Evolutionary conservation across 2,113 vertebrate genomes (phyloP).

Genomic region (Setophaga petechia): DNA sequence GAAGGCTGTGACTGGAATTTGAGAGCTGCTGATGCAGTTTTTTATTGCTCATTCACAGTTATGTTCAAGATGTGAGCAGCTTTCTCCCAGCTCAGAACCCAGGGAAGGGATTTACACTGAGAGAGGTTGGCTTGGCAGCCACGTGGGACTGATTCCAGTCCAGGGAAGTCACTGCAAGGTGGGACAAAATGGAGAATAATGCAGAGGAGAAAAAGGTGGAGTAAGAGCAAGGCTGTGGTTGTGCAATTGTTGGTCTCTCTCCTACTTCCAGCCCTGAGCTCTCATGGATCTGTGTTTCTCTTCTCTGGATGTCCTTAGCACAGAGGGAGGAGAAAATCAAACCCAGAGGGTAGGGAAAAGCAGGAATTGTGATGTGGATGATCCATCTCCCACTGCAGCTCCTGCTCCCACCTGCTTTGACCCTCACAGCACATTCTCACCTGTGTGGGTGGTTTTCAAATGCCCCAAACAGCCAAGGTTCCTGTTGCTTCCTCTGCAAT

Average conservation of each 20-base stretch:
- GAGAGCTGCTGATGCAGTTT: background rate
- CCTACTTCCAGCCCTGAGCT: background rate
- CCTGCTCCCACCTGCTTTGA: background rate
- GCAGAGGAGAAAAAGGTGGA: background rate
- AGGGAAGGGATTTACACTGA: background rate
- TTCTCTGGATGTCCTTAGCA: background rate
- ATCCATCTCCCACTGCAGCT: background rate
- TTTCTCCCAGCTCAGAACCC: background rate
- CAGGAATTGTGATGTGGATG: background rate
- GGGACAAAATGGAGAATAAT: background rate
- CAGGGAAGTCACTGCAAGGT: background rate
- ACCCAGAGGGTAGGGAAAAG: background rate
- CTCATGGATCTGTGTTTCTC: background rate
- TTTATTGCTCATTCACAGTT: background rate
- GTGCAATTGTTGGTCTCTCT: background rate
- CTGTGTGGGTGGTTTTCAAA: background rate
- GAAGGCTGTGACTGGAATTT: background rate
- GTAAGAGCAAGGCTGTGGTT: fast-evolving
- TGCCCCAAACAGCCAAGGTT: background rate
- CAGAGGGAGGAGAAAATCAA: background rate
- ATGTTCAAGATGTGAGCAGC: background rate
- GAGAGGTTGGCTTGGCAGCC: background rate
- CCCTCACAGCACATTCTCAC: background rate
- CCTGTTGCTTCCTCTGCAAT: background rate
- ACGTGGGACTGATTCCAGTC: background rate